Evolutionary conservation across 2,888 invertebrate genomes (phyloP).

Genomic region (Choristoneura rosaceana): DNA sequence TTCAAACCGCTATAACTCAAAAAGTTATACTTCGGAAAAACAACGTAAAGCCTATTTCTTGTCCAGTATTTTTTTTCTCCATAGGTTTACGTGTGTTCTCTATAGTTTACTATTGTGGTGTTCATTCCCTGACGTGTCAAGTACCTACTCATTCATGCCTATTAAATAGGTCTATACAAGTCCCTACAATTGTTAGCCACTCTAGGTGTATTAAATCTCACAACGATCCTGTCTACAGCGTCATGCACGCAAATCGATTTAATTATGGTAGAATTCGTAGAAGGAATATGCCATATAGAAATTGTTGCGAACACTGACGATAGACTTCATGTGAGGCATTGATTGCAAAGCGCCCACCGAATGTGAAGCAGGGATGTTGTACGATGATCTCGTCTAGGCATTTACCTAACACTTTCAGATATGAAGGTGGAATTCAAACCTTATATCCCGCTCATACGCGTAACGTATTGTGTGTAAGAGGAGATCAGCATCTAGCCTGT

Average conservation of each 20-base stretch:
- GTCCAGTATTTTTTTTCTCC: no score
- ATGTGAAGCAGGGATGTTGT: conserved; percentile 31
- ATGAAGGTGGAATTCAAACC: neutral
- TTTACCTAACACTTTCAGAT: neutral
- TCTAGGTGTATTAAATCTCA: neutral
- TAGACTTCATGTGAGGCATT: conserved; percentile 36
- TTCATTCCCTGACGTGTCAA: no score
- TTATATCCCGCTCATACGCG: neutral
- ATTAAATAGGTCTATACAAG: neutral
- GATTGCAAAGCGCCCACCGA: conserved; percentile 30
- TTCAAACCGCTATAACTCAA: no score
- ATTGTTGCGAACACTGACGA: conserved; percentile 25
- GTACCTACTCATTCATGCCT: neutral
- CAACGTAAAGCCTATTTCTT: no score
- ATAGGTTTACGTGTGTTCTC: no score
- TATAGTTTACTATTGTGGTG: no score
- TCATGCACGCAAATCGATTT: conserved; percentile 17
- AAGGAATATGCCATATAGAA: conserved; percentile 36
- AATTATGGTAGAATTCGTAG: conserved; percentile 7
- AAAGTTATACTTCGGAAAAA: no score
- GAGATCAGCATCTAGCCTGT: neutral
- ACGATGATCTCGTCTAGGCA: conserved; percentile 30
- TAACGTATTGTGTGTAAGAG: neutral
- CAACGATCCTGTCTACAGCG: neutral
- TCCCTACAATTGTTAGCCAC: neutral